These are phyloP conservation scores for Ethmia dodecea DNA, from an alignment of 2,888 invertebrate genomes.

Conservation along the genomic window DNA sequence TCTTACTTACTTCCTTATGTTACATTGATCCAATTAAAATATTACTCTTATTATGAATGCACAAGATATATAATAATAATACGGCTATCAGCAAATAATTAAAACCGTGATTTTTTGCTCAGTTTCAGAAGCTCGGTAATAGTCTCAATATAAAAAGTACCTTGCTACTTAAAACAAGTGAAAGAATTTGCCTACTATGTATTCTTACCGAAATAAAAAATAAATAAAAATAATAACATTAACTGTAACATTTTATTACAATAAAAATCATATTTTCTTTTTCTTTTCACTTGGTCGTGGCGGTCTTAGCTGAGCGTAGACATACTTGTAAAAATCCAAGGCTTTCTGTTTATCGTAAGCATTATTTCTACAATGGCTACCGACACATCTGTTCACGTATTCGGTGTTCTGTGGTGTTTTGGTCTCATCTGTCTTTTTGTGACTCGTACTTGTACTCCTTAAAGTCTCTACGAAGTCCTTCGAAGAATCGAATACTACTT, in stretches of 20 bases:
- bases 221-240: slow-evolving; percentile 15
- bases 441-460: slow-evolving; percentile 46
- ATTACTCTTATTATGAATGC: too few relatives aligned
- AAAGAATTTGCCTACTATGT: too few relatives aligned
- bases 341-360: slow-evolving; percentile 64
- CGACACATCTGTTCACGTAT: slow-evolving; percentile 50
- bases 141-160: too few relatives aligned
- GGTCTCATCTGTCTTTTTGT: slow-evolving; percentile 34
- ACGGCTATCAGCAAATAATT: too few relatives aligned
- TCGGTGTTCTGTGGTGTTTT: slow-evolving; percentile 39
- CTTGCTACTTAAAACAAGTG: background rate
- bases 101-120: too few relatives aligned
- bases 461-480: slow-evolving; percentile 65
- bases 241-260: slow-evolving; percentile 22
- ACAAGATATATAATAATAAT: too few relatives aligned
- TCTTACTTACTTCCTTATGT: too few relatives aligned
- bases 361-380: slow-evolving; percentile 50
- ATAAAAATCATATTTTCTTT: slow-evolving; percentile 29
- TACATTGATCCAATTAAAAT: too few relatives aligned
- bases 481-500: slow-evolving; percentile 64
- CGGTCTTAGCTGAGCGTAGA: slow-evolving; percentile 62
- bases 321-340: slow-evolving; percentile 69
- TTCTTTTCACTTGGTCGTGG: slow-evolving; percentile 41
- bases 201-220: too few relatives aligned
- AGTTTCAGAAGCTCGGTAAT: too few relatives aligned